Conservation (phyloP, 1,140 invertebrate genomes). For the Drosophila pectinifera region DNA sequence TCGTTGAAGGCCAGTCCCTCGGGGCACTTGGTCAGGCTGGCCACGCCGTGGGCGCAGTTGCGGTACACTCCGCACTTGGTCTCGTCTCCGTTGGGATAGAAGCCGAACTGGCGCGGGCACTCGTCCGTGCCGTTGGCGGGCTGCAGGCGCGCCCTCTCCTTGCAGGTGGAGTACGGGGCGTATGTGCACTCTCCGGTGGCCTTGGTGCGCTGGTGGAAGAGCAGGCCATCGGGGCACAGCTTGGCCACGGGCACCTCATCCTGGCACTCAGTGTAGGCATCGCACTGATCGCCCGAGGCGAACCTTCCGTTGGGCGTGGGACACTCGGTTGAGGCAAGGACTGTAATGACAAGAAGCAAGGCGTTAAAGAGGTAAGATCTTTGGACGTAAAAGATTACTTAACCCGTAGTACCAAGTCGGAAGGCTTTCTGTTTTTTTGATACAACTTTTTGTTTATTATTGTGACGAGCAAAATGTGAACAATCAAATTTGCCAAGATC, state of each 20-base stretch:
- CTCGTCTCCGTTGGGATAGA: constrained; percentile 90
- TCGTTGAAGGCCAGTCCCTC: constrained; percentile 94
- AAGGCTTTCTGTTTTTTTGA: background rate
- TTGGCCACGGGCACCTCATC: constrained; percentile 91
- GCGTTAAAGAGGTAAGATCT: background rate
- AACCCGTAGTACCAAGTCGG: background rate
- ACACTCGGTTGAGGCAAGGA: constrained; percentile 84
- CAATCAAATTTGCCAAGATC: constrained; percentile 52
- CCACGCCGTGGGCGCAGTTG: constrained; percentile 91
- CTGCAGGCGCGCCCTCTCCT: constrained; percentile 89
- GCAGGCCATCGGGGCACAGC: constrained; percentile 92
- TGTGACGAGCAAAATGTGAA: constrained; percentile 54
- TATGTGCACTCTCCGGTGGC: constrained; percentile 91
- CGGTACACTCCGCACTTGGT: constrained; percentile 92
- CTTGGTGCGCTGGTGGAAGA: constrained; percentile 92
- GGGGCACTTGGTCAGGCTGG: constrained; percentile 87
- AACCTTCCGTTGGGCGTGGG: constrained; percentile 90
- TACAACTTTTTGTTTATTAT: constrained; percentile 46
- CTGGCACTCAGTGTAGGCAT: constrained; percentile 88
- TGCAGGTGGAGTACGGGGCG: constrained; percentile 92
- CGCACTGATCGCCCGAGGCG: constrained; percentile 89
- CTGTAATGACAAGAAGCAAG: constrained; percentile 25
- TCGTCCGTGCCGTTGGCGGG: constrained; percentile 88
- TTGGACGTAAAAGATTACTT: too few species aligned
- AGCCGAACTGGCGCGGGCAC: constrained; percentile 94